Conservation (phyloP, 2,797 vertebrate genomes). For the Mareca strepera region DNA sequence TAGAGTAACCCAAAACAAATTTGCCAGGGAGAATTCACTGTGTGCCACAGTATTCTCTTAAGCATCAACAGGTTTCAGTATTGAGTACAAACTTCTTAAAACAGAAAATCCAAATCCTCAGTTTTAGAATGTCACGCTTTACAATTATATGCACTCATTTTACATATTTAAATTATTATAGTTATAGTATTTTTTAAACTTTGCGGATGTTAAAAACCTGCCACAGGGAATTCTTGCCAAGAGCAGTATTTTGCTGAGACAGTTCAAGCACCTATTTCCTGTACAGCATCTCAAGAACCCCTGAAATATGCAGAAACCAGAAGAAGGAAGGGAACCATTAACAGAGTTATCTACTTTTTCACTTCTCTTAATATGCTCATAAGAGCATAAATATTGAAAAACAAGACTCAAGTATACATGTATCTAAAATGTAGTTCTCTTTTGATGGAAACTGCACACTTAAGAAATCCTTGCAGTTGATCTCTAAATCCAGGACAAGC, state of each 20-base stretch:
- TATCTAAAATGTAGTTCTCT: not conserved
- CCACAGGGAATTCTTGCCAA: not conserved
- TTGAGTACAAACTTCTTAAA: not conserved
- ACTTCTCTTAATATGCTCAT: accelerated
- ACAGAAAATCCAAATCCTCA: not conserved
- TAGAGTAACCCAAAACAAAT: not conserved
- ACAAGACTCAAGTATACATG: not conserved
- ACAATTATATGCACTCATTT: not conserved
- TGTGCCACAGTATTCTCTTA: not conserved
- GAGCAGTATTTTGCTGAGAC: not conserved
- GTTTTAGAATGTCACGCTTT: not conserved
- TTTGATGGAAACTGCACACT: not conserved
- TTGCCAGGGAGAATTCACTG: not conserved
- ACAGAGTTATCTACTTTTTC: not conserved
- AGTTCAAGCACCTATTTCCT: not conserved
- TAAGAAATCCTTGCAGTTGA: not conserved
- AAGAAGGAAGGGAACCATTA: not conserved
- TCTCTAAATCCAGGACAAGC: not conserved
- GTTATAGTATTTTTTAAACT: not conserved
- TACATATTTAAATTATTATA: not conserved
- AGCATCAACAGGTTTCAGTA: not conserved
- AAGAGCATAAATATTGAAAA: not conserved
- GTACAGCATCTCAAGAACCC: not conserved
- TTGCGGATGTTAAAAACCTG: not conserved
- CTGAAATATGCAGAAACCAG: not conserved